These are phyloP conservation scores for Diaphora mendica DNA, from an alignment of 2,888 invertebrate genomes.

Conservation along the genomic window DNA sequence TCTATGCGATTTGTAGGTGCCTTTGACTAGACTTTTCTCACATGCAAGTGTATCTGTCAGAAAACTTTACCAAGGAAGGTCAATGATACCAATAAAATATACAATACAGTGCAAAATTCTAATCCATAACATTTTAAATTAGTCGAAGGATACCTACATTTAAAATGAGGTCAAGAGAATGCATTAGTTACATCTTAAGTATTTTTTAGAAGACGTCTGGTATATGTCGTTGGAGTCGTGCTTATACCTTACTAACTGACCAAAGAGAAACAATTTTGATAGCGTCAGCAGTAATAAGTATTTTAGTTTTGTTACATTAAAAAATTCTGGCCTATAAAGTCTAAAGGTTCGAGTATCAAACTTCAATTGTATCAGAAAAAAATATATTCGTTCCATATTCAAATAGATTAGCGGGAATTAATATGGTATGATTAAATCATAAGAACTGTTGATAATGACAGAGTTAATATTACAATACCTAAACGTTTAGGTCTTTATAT, in stretches of 20 bases:
- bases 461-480: not conserved
- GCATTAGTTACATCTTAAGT: not conserved
- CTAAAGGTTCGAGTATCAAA: not conserved
- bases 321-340: not conserved
- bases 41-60: not conserved
- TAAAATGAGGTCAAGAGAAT: not conserved
- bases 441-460: not conserved
- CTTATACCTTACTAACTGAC: not conserved
- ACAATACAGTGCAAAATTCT: not conserved
- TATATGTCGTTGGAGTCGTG: not conserved
- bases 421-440: not conserved
- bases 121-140: not conserved
- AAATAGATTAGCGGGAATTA: not conserved
- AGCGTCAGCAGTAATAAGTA: not conserved
- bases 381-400: not conserved
- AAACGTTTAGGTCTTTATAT: too few relatives aligned
- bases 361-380: not conserved
- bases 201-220: not conserved
- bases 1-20: not conserved
- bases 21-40: not conserved
- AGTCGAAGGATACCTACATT: not conserved
- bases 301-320: not conserved
- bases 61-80: not conserved
- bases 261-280: not conserved
- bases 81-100: not conserved